A percentile compares a stretch with the other conserved stretches of the same genome.
phyloP scores from a whole-genome alignment of 2,113 vertebrate species.

The Axis porcinus region DNA sequence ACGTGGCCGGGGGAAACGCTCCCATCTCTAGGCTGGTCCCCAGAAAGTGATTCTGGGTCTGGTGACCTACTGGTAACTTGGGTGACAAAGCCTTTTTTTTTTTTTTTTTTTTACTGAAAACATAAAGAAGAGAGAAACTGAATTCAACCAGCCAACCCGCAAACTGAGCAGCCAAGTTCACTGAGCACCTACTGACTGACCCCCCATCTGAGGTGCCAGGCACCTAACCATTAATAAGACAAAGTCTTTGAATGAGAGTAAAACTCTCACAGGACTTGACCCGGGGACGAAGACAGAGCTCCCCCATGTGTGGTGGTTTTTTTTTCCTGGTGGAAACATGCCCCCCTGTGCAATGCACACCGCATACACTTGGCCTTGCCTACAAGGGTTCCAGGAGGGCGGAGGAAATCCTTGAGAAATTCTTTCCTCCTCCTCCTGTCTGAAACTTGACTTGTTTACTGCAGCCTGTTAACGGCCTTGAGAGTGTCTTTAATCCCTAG shows the following conservation, averaged over 20 bases:
- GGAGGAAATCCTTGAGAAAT: slow-evolving; percentile 69
- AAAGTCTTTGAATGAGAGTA: background rate
- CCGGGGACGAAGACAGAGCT: background rate
- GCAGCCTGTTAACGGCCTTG: slow-evolving; percentile 75
- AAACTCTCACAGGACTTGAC: background rate
- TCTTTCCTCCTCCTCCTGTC: slow-evolving; percentile 70
- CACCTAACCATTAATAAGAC: background rate
- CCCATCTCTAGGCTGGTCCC: background rate
- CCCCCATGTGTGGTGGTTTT: background rate
- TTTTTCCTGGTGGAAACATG: background rate
- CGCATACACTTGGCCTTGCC: background rate
- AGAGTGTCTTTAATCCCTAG: slow-evolving; percentile 81
- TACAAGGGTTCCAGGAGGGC: slow-evolving; percentile 55
- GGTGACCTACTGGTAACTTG: background rate
- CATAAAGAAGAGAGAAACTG: background rate
- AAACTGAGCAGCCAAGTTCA: background rate
- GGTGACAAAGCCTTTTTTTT: background rate
- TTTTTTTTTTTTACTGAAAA: background rate
- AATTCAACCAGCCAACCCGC: background rate
- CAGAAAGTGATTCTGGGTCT: background rate
- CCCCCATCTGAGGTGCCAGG: background rate
- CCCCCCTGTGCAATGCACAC: slow-evolving; percentile 37
- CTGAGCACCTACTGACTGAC: background rate
- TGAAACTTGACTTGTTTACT: slow-evolving; percentile 83
- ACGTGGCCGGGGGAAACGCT: background rate